Percentiles rank a stretch among this genome's conserved stretches.
phyloP scores from a whole-genome alignment of 1,140 invertebrate genomes.

The Camponotus pennsylvanicus region DNA sequence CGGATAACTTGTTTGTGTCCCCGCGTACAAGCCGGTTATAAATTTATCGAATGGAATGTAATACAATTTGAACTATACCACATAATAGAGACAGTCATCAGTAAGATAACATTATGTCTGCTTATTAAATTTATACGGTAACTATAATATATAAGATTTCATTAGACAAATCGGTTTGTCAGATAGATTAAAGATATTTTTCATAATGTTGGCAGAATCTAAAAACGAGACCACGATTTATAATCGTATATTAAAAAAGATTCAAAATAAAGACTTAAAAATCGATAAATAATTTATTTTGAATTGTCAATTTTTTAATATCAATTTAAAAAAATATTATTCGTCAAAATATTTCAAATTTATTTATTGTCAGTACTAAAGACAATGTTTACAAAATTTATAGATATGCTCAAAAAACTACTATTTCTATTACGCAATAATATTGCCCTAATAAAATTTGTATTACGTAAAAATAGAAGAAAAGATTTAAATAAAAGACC shows the following conservation, averaged over 20 bases:
- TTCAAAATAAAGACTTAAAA: background rate
- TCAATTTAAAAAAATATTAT: background rate
- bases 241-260: background rate
- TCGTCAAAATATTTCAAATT: background rate
- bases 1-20: conserved; percentile 51
- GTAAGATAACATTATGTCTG: conserved; percentile 24
- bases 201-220: background rate
- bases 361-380: background rate
- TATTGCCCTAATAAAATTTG: background rate
- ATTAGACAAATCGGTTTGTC: conserved; percentile 3
- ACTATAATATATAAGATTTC: background rate
- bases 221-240: background rate
- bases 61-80: conserved; percentile 13
- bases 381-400: background rate
- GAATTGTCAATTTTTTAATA: background rate
- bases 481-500: background rate
- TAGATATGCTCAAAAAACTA: background rate
- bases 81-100: conserved; percentile 5
- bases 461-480: background rate
- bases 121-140: conserved; percentile 37
- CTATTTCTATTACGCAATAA: background rate
- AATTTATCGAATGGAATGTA: conserved; percentile 54
- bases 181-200: conserved; percentile 17
- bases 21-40: conserved; percentile 27
- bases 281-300: background rate